A percentile compares a stretch with the other conserved stretches of the same genome.
These are phyloP conservation scores for Alentia gelatinosa DNA, from an alignment of 2,888 invertebrate genomes.

Conservation along the genomic window DNA sequence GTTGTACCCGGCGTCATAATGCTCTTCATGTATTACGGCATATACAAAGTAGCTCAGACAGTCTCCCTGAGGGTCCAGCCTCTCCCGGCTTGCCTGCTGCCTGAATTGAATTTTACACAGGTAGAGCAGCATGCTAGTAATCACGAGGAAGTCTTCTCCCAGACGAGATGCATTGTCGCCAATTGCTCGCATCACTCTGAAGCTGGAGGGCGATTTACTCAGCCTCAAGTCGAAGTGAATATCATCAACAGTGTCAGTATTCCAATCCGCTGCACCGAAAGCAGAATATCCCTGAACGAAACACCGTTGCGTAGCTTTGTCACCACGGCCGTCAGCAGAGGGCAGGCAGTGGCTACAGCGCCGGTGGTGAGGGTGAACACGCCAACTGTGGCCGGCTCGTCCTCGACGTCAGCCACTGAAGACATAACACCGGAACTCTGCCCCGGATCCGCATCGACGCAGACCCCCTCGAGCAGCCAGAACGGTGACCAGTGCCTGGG, in stretches of 20 bases:
- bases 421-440: not conserved
- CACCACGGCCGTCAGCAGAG: not conserved
- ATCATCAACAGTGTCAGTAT: too few relatives aligned
- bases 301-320: too few relatives aligned
- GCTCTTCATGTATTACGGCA: slow-evolving; percentile 16
- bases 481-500: not conserved
- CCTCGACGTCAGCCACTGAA: not conserved
- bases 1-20: not conserved
- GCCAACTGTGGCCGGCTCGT: not conserved
- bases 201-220: too few relatives aligned
- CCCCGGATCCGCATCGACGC: not conserved
- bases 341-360: not conserved
- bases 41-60: not conserved
- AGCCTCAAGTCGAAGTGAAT: not conserved
- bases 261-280: too few relatives aligned
- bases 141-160: not conserved
- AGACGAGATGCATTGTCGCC: too few relatives aligned
- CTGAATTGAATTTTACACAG: not conserved
- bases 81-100: not conserved
- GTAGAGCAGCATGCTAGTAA: not conserved
- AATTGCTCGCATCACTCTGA: too few relatives aligned
- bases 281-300: too few relatives aligned
- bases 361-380: too few relatives aligned
- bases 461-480: not conserved
- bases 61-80: not conserved